Evolutionary conservation across 1,140 invertebrate genomes (phyloP).

Genomic region (Onthophagus taurus): DNA sequence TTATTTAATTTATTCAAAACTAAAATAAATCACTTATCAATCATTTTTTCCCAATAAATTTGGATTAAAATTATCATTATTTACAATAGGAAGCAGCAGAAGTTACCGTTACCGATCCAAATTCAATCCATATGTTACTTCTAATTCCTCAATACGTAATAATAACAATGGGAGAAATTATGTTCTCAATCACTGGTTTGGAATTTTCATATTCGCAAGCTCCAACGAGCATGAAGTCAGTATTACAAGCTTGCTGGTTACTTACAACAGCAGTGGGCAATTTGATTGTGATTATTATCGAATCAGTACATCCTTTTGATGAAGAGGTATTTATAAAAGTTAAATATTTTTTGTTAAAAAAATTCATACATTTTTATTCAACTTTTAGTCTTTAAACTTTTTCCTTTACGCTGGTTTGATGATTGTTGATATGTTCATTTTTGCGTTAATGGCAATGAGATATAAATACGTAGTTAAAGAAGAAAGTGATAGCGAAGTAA

Average conservation of each 20-base stretch:
- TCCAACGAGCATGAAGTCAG: slow-evolving; percentile 84
- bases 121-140: slow-evolving; percentile 70
- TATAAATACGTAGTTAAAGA: slow-evolving; percentile 53
- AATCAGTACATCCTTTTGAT: slow-evolving; percentile 47
- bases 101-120: slow-evolving; percentile 56
- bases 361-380: neutral
- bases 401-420: slow-evolving; percentile 82
- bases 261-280: slow-evolving; percentile 87
- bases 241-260: slow-evolving; percentile 83
- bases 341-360: neutral
- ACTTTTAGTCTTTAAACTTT: slow-evolving; percentile 67
- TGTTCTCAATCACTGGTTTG: slow-evolving; percentile 86
- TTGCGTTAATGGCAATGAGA: slow-evolving; percentile 61
- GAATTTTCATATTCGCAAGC: slow-evolving; percentile 89
- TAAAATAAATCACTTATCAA: slow-evolving; percentile 1
- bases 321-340: slow-evolving; percentile 44
- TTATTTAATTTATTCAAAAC: slow-evolving; percentile 1
- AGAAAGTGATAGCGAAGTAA: slow-evolving; percentile 24
- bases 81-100: slow-evolving; percentile 18
- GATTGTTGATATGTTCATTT: slow-evolving; percentile 71
- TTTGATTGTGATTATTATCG: slow-evolving; percentile 77
- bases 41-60: slow-evolving; percentile 15
- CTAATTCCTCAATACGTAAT: slow-evolving; percentile 80
- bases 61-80: no score
- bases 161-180: slow-evolving; percentile 72